A percentile compares a stretch with the other conserved stretches of the same genome.
These are phyloP conservation scores for Streptopelia turtur DNA, from an alignment of 2,797 vertebrate genomes.

Conservation along the genomic window DNA sequence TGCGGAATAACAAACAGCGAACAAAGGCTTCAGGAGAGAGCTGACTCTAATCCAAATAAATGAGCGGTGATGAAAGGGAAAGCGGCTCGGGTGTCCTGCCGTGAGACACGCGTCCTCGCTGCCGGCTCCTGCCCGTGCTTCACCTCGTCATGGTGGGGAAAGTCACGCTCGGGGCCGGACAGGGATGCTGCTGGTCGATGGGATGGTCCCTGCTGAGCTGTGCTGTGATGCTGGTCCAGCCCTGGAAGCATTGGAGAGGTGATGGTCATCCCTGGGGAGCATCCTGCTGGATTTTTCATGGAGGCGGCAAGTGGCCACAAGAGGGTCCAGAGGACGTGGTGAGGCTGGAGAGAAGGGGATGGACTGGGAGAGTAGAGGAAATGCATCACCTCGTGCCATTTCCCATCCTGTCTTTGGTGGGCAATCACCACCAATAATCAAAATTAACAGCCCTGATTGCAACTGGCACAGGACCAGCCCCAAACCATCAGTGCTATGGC, in stretches of 20 bases:
- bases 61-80: conserved; percentile 56
- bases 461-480: neutral
- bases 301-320: neutral
- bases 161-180: neutral
- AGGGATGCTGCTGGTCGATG: neutral
- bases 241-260: neutral
- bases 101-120: conserved; percentile 50
- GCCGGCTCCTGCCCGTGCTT: neutral
- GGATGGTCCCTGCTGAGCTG: neutral
- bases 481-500: neutral
- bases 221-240: fast-evolving
- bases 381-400: fast-evolving
- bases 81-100: conserved; percentile 38
- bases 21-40: conserved; percentile 73
- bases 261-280: neutral
- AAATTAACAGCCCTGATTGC: neutral
- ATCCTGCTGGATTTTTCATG: neutral
- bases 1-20: conserved; percentile 78
- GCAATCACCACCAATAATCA: too few species aligned
- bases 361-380: neutral
- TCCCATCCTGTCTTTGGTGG: neutral
- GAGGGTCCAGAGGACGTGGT: neutral
- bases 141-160: conserved; percentile 15
- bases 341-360: neutral
- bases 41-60: conserved; percentile 75